Conservation (phyloP, 2,797 vertebrate genomes). For the Brachymystax lenok region DNA sequence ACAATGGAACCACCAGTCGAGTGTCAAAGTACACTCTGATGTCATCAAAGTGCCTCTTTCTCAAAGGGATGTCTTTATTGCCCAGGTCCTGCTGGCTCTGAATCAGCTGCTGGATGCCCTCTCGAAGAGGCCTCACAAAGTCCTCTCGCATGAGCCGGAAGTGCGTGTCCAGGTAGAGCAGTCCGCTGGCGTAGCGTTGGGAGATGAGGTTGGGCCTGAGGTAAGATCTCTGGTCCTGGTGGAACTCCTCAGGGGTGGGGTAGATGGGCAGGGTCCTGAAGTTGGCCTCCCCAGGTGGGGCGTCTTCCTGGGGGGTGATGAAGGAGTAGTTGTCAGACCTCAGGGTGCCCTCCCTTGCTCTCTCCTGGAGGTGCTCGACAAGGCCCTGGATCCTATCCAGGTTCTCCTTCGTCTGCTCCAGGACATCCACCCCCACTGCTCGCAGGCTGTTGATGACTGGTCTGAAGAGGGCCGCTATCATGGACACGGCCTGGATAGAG, state of each 20-base stretch:
- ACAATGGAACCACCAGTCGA: constrained; percentile 77
- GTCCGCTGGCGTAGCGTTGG: constrained; percentile 77
- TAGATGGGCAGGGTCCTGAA: constrained; percentile 85
- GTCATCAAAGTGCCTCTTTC: constrained; percentile 83
- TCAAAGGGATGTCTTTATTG: constrained; percentile 52
- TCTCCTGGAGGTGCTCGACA: constrained; percentile 82
- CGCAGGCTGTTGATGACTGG: constrained; percentile 77
- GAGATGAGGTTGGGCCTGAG: constrained; percentile 84
- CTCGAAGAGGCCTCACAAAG: constrained; percentile 90
- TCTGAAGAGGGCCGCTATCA: constrained; percentile 79
- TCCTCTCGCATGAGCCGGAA: constrained; percentile 92
- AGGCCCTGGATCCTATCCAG: constrained; percentile 75
- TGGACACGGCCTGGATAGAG: constrained; percentile 76
- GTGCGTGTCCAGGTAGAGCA: constrained; percentile 90
- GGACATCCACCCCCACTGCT: constrained; percentile 77
- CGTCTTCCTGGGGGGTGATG: constrained; percentile 56
- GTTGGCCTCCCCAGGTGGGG: constrained; percentile 57
- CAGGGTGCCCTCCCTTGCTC: constrained; percentile 82
- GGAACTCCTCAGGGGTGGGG: constrained; percentile 85
- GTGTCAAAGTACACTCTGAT: constrained; percentile 86
- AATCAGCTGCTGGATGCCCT: constrained; percentile 85
- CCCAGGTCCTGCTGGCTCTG: constrained; percentile 57
- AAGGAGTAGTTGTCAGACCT: constrained; percentile 74
- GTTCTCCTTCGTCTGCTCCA: constrained; percentile 71
- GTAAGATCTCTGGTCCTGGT: constrained; percentile 77